Percentiles rank a stretch among this genome's conserved stretches.
Evolutionary conservation across 2,888 invertebrate species (phyloP).

Genomic region (Julus scanicus): DNA sequence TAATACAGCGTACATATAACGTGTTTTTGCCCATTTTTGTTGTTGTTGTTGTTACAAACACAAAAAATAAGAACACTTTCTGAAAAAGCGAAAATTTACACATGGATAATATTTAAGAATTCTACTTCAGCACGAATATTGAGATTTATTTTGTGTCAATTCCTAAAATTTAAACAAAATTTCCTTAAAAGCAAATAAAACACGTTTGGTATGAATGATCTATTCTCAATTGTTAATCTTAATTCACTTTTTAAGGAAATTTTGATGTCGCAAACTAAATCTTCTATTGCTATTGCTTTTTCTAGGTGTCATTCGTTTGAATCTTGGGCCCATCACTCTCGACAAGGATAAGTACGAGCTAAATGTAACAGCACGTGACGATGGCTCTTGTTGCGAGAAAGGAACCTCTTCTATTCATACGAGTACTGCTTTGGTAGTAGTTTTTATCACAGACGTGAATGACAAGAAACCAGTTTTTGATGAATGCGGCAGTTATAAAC

Average conservation of each 20-base stretch:
- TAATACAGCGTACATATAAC: not conserved
- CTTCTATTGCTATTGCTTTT: not conserved
- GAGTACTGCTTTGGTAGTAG: conserved; percentile 93
- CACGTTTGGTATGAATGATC: not conserved
- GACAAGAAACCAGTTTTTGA: conserved; percentile 97
- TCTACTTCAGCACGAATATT: too few relatives aligned
- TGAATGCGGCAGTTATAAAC: conserved; percentile 91
- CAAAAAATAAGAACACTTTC: too few relatives aligned
- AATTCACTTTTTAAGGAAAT: not conserved
- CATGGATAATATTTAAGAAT: too few relatives aligned
- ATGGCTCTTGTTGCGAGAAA: conserved; percentile 95
- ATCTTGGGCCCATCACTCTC: conserved; percentile 85
- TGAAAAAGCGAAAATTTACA: too few relatives aligned
- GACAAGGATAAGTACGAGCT: conserved; percentile 94
- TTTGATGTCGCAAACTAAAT: not conserved
- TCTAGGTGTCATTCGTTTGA: conserved; percentile 83
- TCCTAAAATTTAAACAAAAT: too few relatives aligned
- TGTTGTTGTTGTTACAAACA: too few relatives aligned
- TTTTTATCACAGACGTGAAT: conserved; percentile 96
- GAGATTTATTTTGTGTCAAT: too few relatives aligned
- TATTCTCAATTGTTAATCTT: not conserved
- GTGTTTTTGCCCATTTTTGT: not conserved
- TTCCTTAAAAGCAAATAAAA: too few relatives aligned
- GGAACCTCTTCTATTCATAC: conserved; percentile 89
- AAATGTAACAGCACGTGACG: conserved; percentile 97